Percentiles rank a stretch among this genome's conserved stretches.
phyloP scores from a whole-genome alignment of 1,140 invertebrate species.

The Eriosoma lanigerum region DNA sequence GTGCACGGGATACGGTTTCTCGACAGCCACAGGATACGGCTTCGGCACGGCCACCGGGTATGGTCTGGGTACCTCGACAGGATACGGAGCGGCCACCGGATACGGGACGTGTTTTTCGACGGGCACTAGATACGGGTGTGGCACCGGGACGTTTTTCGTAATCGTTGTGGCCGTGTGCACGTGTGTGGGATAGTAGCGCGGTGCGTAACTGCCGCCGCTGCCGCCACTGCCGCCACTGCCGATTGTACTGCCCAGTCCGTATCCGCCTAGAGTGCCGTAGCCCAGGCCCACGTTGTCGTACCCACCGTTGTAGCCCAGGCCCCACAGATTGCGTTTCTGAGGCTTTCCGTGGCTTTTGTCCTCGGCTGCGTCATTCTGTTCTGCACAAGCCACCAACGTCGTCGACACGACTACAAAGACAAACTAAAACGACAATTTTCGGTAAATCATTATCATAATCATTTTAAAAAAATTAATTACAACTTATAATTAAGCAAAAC shows the following conservation, averaged over 20 bases:
- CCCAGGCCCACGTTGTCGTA: conserved; percentile 37
- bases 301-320: conserved; percentile 39
- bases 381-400: not conserved
- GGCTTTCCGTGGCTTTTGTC: not conserved
- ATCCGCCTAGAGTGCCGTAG: conserved; percentile 52
- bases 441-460: no score
- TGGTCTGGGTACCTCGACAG: conserved; percentile 54
- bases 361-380: not conserved
- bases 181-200: conserved; percentile 39
- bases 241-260: conserved; percentile 38
- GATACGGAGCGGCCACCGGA: conserved; percentile 55
- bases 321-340: conserved; percentile 22
- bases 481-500: no score
- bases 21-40: conserved; percentile 54
- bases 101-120: conserved; percentile 55
- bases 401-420: not conserved
- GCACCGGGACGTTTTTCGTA: conserved; percentile 53
- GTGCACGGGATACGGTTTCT: conserved; percentile 54
- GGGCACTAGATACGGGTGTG: conserved; percentile 54
- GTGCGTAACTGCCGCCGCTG: conserved; percentile 5
- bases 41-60: conserved; percentile 55
- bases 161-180: conserved; percentile 52
- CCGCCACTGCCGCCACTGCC: not conserved
- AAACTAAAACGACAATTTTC: not conserved
- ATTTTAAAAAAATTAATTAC: no score